Evolutionary conservation across 2,797 vertebrate species (phyloP).

Genomic region (Emys orbicularis): DNA sequence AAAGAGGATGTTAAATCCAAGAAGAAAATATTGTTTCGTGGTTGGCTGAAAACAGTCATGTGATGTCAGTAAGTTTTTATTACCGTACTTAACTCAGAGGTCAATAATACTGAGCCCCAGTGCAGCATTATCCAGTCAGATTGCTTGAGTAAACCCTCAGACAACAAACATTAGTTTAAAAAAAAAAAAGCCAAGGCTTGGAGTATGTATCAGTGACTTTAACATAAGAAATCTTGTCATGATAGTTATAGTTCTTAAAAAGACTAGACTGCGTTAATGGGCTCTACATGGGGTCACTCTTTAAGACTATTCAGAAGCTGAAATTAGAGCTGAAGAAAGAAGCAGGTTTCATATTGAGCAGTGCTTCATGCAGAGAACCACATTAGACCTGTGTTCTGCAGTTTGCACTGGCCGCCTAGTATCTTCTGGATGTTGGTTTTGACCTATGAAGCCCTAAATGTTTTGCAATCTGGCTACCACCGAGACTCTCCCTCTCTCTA

Average conservation of each 20-base stretch:
- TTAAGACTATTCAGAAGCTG: constrained; percentile 5
- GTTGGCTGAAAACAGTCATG: neutral
- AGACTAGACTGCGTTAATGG: neutral
- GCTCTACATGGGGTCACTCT: constrained; percentile 25
- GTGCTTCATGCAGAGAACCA: neutral
- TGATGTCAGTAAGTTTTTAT: neutral
- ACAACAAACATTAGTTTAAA: neutral
- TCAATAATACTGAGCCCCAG: neutral
- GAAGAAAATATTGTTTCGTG: neutral
- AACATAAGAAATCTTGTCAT: neutral
- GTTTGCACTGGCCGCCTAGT: neutral
- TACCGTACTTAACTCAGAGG: neutral
- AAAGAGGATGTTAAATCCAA: constrained; percentile 5
- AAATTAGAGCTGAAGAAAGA: neutral
- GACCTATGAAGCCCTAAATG: constrained; percentile 9
- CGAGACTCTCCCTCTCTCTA: neutral
- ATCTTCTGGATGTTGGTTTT: neutral
- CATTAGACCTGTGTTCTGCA: neutral
- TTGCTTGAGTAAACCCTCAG: neutral
- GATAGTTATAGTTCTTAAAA: constrained; percentile 3
- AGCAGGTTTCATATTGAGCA: neutral
- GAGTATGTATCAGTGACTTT: neutral
- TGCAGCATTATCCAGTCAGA: neutral
- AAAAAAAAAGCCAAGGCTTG: neutral
- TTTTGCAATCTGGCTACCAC: neutral